Conservation (phyloP, 2,888 invertebrate genomes). For the Aphidoletes aphidimyza region DNA sequence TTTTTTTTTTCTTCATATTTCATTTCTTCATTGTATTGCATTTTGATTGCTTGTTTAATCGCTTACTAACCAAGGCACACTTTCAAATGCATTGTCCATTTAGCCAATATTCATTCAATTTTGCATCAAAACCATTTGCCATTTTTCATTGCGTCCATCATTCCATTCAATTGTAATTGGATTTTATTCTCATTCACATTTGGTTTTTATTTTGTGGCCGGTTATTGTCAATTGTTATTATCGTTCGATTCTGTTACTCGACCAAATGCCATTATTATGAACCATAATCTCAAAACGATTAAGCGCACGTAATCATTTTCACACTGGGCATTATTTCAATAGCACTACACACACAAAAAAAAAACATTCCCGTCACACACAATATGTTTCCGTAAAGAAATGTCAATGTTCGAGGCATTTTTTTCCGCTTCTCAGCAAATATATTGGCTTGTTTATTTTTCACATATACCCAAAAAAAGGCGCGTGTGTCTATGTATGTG, state of each 20-base stretch:
- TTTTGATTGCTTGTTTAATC: not conserved
- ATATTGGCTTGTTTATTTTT: not conserved
- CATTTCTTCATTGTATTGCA: not conserved
- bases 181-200: not conserved
- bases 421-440: not conserved
- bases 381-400: not conserved
- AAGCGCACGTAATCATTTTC: not conserved
- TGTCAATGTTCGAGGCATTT: too few relatives aligned
- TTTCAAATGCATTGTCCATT: conserved; percentile 1
- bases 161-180: not conserved
- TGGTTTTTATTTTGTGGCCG: not conserved
- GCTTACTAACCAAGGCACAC: not conserved
- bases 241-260: not conserved
- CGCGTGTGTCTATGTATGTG: not conserved
- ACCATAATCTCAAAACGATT: not conserved
- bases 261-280: not conserved
- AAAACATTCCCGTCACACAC: not conserved
- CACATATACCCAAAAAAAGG: not conserved
- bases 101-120: not conserved
- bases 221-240: not conserved
- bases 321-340: not conserved
- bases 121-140: too few relatives aligned
- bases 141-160: not conserved
- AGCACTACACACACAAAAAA: not conserved
- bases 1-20: not conserved